Percentiles rank a stretch among this genome's conserved stretches.
These are phyloP conservation scores for Emydocephalus ijimae DNA, from an alignment of 2,113 vertebrate genomes.

Conservation along the genomic window DNA sequence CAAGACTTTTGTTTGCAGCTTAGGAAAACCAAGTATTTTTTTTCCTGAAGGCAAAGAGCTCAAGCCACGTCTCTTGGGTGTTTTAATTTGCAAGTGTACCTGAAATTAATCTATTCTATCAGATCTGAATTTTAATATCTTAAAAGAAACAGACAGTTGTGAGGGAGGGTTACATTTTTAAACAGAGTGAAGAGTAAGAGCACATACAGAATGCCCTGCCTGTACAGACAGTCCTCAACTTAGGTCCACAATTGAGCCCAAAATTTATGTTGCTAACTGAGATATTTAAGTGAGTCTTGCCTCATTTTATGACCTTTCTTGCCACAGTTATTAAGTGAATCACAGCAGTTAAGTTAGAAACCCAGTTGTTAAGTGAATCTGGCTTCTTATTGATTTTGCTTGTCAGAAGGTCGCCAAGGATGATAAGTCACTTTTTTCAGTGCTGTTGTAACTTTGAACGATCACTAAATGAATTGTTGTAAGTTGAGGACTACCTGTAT, in stretches of 20 bases:
- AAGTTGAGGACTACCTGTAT: background rate
- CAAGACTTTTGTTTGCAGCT: slow-evolving; percentile 3
- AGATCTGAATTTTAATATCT: background rate
- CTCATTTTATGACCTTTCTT: background rate
- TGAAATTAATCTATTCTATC: background rate
- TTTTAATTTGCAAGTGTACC: background rate
- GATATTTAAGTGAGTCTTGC: background rate
- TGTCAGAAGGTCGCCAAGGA: background rate
- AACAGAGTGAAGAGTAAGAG: background rate
- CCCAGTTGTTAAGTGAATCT: background rate
- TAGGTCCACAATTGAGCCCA: background rate
- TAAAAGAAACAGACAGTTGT: background rate
- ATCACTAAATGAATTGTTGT: background rate
- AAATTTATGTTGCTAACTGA: background rate
- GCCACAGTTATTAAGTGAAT: background rate
- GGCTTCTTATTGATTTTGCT: background rate
- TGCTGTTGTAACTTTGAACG: background rate
- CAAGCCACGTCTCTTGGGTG: background rate
- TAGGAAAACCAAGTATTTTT: background rate
- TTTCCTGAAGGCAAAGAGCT: background rate
- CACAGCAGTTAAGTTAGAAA: no score
- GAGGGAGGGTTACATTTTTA: background rate
- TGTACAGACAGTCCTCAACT: background rate
- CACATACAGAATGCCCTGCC: background rate
- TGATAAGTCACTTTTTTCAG: background rate